A percentile compares a stretch with the other conserved stretches of the same genome.
These are phyloP conservation scores for Gastrophysa polygoni DNA, from an alignment of 2,888 invertebrate genomes.

Conservation along the genomic window DNA sequence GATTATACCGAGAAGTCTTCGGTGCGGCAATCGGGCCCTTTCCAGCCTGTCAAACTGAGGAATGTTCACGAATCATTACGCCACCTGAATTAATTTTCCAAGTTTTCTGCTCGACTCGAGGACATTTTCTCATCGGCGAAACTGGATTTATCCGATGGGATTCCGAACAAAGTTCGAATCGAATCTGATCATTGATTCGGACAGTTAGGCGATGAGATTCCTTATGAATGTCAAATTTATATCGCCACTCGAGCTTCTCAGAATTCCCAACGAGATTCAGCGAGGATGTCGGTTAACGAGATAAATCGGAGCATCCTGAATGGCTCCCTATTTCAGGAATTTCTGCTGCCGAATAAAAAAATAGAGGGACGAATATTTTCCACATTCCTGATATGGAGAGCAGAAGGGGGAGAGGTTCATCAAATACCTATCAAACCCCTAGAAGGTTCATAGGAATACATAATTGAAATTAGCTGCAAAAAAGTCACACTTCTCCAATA, in stretches of 20 bases:
- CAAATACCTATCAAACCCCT: too few species aligned
- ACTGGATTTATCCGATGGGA: slow-evolving; percentile 21
- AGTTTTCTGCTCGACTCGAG: slow-evolving; percentile 32
- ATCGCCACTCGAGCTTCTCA: not conserved
- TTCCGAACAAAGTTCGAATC: slow-evolving; percentile 22
- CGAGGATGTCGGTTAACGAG: too few species aligned
- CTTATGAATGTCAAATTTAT: not conserved
- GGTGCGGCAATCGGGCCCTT: slow-evolving; percentile 36
- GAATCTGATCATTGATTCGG: slow-evolving; percentile 13
- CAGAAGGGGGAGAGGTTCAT: too few species aligned
- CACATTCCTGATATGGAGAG: too few species aligned
- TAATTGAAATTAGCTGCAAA: too few species aligned
- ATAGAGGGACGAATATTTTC: too few species aligned
- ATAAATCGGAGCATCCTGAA: too few species aligned
- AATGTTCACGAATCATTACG: slow-evolving; percentile 46
- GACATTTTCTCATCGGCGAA: slow-evolving; percentile 33
- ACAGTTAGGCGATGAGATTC: slow-evolving; percentile 4
- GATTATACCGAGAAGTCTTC: slow-evolving; percentile 38
- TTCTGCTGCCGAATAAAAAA: too few species aligned
- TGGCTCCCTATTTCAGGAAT: too few species aligned
- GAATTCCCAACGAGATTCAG: not conserved
- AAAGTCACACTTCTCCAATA: too few species aligned
- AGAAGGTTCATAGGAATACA: too few species aligned
- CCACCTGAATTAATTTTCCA: slow-evolving; percentile 44
- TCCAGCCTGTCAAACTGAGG: slow-evolving; percentile 42